Percentiles rank a stretch among this genome's conserved stretches.
phyloP scores from a whole-genome alignment of 2,797 vertebrate species.

The Diceros bicornis region DNA sequence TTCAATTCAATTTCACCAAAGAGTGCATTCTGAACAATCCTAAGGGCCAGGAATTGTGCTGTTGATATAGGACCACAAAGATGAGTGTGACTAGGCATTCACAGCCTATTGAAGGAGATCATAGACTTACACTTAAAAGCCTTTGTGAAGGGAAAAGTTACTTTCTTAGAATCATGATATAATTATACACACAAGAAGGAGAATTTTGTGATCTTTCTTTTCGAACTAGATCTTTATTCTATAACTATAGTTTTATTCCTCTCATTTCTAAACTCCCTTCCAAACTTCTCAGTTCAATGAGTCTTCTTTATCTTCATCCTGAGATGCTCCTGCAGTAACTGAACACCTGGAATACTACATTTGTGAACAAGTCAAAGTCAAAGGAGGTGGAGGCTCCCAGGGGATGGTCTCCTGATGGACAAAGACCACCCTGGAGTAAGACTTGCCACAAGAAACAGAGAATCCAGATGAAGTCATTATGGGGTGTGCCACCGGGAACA shows the following conservation, averaged over 20 bases:
- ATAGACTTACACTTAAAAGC: too few relatives aligned
- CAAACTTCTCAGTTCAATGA: not conserved
- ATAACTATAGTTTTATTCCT: not conserved
- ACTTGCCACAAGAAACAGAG: not conserved
- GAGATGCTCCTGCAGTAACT: not conserved
- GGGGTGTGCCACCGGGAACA: not conserved
- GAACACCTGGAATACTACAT: not conserved
- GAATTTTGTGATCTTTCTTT: not conserved
- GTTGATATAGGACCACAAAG: too few relatives aligned
- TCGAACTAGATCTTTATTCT: not conserved
- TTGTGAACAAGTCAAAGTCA: not conserved
- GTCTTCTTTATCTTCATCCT: not conserved
- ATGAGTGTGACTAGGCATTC: too few relatives aligned
- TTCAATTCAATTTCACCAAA: not conserved
- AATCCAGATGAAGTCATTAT: not conserved
- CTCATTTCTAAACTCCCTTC: not conserved
- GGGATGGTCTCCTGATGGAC: not conserved
- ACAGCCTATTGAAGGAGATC: too few relatives aligned
- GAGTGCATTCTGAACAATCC: not conserved
- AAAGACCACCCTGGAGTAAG: not conserved
- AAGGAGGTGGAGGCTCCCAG: not conserved
- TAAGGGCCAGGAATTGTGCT: not conserved
- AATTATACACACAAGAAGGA: not conserved
- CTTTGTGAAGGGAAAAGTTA: not conserved
- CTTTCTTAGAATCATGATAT: not conserved